A percentile compares a stretch with the other conserved stretches of the same genome.
These are phyloP conservation scores for Drosophila malerkotliana DNA, from an alignment of 1,140 invertebrate genomes.

Conservation along the genomic window DNA sequence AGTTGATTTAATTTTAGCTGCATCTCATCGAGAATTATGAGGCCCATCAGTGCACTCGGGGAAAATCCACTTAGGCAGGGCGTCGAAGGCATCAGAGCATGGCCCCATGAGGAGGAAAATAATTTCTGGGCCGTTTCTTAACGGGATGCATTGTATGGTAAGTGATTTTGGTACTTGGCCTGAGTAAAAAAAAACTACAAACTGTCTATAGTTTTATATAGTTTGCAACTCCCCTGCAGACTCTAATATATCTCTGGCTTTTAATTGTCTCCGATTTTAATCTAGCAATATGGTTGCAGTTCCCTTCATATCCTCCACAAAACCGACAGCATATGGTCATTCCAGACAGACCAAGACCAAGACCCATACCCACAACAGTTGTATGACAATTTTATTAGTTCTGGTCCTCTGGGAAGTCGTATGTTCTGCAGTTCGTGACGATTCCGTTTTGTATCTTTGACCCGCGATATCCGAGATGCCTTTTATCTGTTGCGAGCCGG, in stretches of 20 bases:
- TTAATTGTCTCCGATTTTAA: slow-evolving; percentile 80
- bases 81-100: slow-evolving; percentile 60
- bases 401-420: slow-evolving; percentile 15
- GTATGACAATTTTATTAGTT: slow-evolving; percentile 76
- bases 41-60: slow-evolving; percentile 32
- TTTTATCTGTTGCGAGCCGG: slow-evolving; percentile 64
- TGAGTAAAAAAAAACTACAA: neutral
- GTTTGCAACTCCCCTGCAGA: neutral
- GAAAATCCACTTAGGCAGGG: slow-evolving; percentile 63
- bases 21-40: slow-evolving; percentile 64
- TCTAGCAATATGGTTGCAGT: slow-evolving; percentile 66
- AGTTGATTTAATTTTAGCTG: slow-evolving; percentile 73
- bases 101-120: slow-evolving; percentile 24
- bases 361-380: slow-evolving; percentile 36
- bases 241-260: slow-evolving; percentile 54
- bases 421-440: slow-evolving; percentile 47
- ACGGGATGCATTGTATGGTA: slow-evolving; percentile 3
- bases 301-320: slow-evolving; percentile 1
- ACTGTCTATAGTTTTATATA: neutral
- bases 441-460: slow-evolving; percentile 65
- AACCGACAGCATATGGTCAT: slow-evolving; percentile 55
- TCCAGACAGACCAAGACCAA: slow-evolving; percentile 6
- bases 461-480: slow-evolving; percentile 53
- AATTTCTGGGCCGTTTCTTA: slow-evolving; percentile 29
- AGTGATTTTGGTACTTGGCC: neutral